Conservation (phyloP, 92 coral and sea anemone species). For the Heliopora coerulea region DNA sequence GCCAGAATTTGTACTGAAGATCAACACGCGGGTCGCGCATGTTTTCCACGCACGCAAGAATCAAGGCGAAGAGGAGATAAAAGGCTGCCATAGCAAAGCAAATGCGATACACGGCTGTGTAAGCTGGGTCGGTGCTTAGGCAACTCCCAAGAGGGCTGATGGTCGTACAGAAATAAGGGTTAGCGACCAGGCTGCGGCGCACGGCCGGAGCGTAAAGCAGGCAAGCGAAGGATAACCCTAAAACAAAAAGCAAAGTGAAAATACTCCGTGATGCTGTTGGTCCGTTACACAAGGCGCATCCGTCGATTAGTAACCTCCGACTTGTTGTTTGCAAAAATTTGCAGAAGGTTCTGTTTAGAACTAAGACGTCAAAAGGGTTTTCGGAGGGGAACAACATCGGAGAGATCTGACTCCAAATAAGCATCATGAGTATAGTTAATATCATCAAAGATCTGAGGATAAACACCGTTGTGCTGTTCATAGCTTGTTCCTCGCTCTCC, state of each 20-base stretch:
- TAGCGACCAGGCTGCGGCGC: slow-evolving; percentile 66
- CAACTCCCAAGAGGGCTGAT: slow-evolving; percentile 83
- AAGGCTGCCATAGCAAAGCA: slow-evolving; percentile 97
- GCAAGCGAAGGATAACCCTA: slow-evolving; percentile 64
- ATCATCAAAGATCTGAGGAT: slow-evolving; percentile 61
- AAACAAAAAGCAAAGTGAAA: slow-evolving; percentile 72
- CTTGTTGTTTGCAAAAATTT: slow-evolving; percentile 60
- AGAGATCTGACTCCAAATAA: slow-evolving; percentile 71
- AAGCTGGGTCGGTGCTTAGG: slow-evolving; percentile 93
- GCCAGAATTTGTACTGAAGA: slow-evolving; percentile 86
- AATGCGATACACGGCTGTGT: slow-evolving; percentile 87
- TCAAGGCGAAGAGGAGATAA: slow-evolving; percentile 75
- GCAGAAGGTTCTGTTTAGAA: slow-evolving; percentile 56
- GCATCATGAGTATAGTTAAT: slow-evolving; percentile 44
- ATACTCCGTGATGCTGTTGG: slow-evolving; percentile 72
- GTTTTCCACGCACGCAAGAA: slow-evolving; percentile 68
- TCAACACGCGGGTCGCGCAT: slow-evolving; percentile 83
- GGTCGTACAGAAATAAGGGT: slow-evolving; percentile 72
- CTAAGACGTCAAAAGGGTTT: slow-evolving; percentile 56
- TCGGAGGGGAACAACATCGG: slow-evolving; percentile 61
- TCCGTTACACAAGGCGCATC: slow-evolving; percentile 72
- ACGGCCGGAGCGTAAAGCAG: slow-evolving; percentile 75
- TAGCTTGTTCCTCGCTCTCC: not conserved
- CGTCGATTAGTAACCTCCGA: slow-evolving; percentile 61
- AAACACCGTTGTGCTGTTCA: slow-evolving; percentile 59